Evolutionary conservation across 2,888 invertebrate genomes (phyloP), one percentile per base, ranked within the genome.

Genomic region (Microchrysa polita): DNA sequence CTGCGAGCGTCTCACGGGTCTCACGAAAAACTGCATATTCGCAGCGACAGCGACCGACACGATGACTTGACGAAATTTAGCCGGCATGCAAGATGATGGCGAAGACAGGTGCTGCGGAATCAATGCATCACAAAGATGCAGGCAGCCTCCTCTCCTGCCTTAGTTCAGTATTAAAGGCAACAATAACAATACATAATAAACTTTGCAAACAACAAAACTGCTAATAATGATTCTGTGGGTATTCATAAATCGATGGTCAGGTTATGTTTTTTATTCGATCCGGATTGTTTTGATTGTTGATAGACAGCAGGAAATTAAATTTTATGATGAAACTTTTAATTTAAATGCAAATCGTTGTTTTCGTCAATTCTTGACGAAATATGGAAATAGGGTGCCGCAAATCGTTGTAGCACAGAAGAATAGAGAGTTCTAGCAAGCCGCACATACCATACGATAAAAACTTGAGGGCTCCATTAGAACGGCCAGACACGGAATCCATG

Each of bases 271-370:
- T 57, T 42, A 0, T 60, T 44, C 44, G 9, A 12, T 44, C 14
- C 23, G 65, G 18, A n/a, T 71, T 65, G 40, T 48, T 61, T 55
- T 16, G 27, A n/a, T 14, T 20, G 48, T 69, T 74, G 74, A 74
- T 74, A 34, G 74, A 74, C 74, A 69, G 44, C 74, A 74, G 74
- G 74, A 74, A 74, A 71, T 74, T 74, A 74, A 74, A 55, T 52
- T n/a, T 23, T 61, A 42, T 65, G n/a, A 57, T 27, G 40, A 23
- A 59, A 60, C 52, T 40, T 74, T 71, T 63, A 69, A 74, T 71
- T 72, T 71, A 71, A 72, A 74, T 71, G 71, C 71, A 53, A 71
- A 74, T 71, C n/a, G n/a, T 73, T 73, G 48, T 73, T 63, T 53
- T 52, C 52, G n/a, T n/a, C 16, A 9, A 34, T 34, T 34, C 27